A percentile compares a stretch with the other conserved stretches of the same genome.
Evolutionary conservation across 1,140 invertebrate species (phyloP).

Genomic region (Zaprionus capensis): DNA sequence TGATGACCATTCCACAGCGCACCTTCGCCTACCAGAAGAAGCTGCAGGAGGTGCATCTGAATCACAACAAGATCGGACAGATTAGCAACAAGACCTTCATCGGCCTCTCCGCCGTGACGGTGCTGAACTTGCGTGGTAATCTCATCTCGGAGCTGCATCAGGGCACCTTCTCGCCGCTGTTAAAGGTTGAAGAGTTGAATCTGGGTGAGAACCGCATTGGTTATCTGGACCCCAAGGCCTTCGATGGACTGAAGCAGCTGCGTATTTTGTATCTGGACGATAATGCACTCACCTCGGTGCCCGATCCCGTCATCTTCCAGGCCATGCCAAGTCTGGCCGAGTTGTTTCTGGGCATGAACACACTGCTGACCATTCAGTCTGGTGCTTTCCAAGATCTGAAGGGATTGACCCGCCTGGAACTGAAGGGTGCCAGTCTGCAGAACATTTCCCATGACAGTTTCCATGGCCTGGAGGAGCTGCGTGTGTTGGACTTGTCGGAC

Average conservation of each 20-base stretch:
- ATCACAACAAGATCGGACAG: constrained; percentile 93
- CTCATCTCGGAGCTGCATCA: constrained; percentile 91
- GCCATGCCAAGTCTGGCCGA: constrained; percentile 91
- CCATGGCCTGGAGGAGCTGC: constrained; percentile 89
- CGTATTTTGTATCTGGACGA: constrained; percentile 93
- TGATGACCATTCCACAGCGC: constrained; percentile 90
- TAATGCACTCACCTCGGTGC: constrained; percentile 91
- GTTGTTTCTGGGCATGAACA: constrained; percentile 92
- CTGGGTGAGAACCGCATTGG: constrained; percentile 94
- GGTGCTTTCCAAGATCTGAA: constrained; percentile 91
- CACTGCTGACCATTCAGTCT: constrained; percentile 89
- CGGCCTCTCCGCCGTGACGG: constrained; percentile 90
- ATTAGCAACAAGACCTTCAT: constrained; percentile 92
- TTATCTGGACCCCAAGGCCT: constrained; percentile 91
- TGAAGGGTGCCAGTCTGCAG: constrained; percentile 91
- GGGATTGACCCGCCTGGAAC: constrained; percentile 90
- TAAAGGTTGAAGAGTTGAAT: constrained; percentile 93
- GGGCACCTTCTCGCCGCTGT: constrained; percentile 90
- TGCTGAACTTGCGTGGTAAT: constrained; percentile 92
- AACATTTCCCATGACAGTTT: constrained; percentile 92
- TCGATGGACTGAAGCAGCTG: constrained; percentile 91
- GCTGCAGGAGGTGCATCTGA: constrained; percentile 92
- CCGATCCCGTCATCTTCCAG: constrained; percentile 88
- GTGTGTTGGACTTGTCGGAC: constrained; percentile 90
- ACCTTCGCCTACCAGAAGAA: constrained; percentile 93